Base-by-base conservation (phyloP, 2,797 vertebrate species). In the Arctocebus calabarensis region DNA sequence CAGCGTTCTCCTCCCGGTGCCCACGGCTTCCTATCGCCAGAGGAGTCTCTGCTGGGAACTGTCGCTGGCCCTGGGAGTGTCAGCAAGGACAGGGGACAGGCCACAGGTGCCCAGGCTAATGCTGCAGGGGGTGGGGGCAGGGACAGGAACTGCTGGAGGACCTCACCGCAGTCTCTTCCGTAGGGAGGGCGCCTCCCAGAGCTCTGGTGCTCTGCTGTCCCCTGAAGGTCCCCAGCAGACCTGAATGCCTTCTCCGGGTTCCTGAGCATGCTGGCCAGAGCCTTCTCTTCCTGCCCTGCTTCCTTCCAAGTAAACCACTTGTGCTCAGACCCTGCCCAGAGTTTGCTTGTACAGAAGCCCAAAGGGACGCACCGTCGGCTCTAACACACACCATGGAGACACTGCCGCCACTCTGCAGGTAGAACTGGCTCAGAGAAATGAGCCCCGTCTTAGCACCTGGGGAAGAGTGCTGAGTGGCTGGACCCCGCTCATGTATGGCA, bases 1-100 rank as follows among this genome's bases (percentile, higher is more conserved):
- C 13, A 1, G 34, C 2, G 1, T 23, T 7, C 19, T 20, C 48
- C 57, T 59, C n/a, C 9, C 2, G 0, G 29, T 2, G 6, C 20
- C 83, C 37, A 34, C 1, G 0, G 23, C 23, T 48, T 37, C 37
- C 37, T n/a, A 10, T 19, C 3, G 0, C 82, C 84, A 62, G n/a
- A 2, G 3, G 9, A 20, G n/a, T 32, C 19, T 13, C 55, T 37
- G 70, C 29, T 40, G 48, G 64, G 48, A 77, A 23, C 37, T 0
- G 45, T 23, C 20, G 0, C 52, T 23, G 45, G 73, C 34, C 78
- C 27, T 27, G 34, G 23, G 3, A 5, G 16, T 40, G 32, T 29
- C 40, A 7, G n/a, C 32, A 11, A 20, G 9, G 20, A 4, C 3
- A 1, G 11, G 40, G 43, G 4, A 43, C 0, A 0, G 25, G 43